Conservation (phyloP, 2,888 invertebrate genomes). For the Brachycybe producta region DNA sequence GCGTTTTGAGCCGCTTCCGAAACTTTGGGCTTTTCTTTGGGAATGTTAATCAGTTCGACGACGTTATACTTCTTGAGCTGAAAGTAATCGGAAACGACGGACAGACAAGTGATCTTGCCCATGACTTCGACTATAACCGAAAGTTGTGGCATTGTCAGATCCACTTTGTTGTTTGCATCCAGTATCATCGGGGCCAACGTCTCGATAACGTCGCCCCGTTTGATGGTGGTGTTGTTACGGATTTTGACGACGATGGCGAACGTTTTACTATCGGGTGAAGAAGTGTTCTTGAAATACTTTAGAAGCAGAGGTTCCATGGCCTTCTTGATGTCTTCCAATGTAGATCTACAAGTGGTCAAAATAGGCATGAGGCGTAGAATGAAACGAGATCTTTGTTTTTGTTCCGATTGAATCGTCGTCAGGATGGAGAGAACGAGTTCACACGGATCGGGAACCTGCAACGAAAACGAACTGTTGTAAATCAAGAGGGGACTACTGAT, state of each 20-base stretch:
- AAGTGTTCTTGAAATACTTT: constrained; percentile 52
- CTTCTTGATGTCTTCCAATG: constrained; percentile 56
- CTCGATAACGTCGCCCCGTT: constrained; percentile 56
- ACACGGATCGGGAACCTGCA: constrained; percentile 49
- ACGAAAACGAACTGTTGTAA: constrained; percentile 2
- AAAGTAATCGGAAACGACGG: constrained; percentile 64
- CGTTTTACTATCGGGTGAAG: constrained; percentile 45
- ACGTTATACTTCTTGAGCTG: constrained; percentile 74
- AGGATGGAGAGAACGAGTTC: constrained; percentile 56
- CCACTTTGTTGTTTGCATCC: constrained; percentile 59
- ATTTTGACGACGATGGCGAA: constrained; percentile 66
- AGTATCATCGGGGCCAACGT: constrained; percentile 59
- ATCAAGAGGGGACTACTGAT: too few species aligned
- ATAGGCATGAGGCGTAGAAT: constrained; percentile 69
- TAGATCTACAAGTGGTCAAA: constrained; percentile 64
- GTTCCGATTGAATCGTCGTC: constrained; percentile 52
- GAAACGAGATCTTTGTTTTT: constrained; percentile 57
- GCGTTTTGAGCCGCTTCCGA: neutral
- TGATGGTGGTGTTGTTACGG: constrained; percentile 58
- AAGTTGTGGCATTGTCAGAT: constrained; percentile 57
- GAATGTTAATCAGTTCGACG: constrained; percentile 41
- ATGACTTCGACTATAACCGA: constrained; percentile 73
- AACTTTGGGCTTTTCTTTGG: neutral
- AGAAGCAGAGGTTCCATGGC: constrained; percentile 54
- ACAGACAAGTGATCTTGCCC: constrained; percentile 61